These are phyloP conservation scores for Pantherophis alleghaniensis DNA, from an alignment of 2,797 vertebrate genomes.

Conservation along the genomic window DNA sequence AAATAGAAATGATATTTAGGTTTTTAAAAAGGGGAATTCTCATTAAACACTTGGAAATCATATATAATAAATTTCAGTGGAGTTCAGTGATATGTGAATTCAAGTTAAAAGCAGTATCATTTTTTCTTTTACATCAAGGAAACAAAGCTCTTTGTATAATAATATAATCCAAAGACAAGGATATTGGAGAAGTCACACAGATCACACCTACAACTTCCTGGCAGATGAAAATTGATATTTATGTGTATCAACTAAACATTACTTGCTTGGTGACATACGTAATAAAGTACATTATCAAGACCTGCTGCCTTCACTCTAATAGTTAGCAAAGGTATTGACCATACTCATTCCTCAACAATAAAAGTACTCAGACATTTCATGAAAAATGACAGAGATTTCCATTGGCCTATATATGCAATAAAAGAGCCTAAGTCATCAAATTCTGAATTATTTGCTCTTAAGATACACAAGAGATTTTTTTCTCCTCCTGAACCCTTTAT, in stretches of 20 bases:
- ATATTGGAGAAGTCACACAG: conserved; percentile 52
- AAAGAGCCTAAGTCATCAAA: conserved; percentile 69
- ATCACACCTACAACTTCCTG: conserved; percentile 54
- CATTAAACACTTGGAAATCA: background rate
- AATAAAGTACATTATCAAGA: conserved; percentile 61
- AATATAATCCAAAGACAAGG: conserved; percentile 49
- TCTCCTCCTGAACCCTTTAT: conserved; percentile 42
- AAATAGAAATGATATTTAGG: background rate
- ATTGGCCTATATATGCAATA: conserved; percentile 59
- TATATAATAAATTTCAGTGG: background rate
- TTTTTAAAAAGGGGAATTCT: background rate
- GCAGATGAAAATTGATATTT: conserved; percentile 58
- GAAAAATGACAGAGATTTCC: conserved; percentile 76
- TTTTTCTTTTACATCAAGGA: conserved; percentile 32
- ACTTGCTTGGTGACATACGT: conserved; percentile 65
- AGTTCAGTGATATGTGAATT: background rate
- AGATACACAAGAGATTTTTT: conserved; percentile 62
- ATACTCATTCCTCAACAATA: conserved; percentile 61
- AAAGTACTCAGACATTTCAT: conserved; percentile 67
- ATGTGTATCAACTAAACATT: conserved; percentile 54
- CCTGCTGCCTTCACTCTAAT: conserved; percentile 65
- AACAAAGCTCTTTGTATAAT: conserved; percentile 38
- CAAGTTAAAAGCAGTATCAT: conserved; percentile 12
- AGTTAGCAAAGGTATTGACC: conserved; percentile 65
- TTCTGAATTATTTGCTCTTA: conserved; percentile 74